These are phyloP conservation scores for Aphelocoma coerulescens DNA, from an alignment of 2,113 vertebrate species.

Conservation along the genomic window DNA sequence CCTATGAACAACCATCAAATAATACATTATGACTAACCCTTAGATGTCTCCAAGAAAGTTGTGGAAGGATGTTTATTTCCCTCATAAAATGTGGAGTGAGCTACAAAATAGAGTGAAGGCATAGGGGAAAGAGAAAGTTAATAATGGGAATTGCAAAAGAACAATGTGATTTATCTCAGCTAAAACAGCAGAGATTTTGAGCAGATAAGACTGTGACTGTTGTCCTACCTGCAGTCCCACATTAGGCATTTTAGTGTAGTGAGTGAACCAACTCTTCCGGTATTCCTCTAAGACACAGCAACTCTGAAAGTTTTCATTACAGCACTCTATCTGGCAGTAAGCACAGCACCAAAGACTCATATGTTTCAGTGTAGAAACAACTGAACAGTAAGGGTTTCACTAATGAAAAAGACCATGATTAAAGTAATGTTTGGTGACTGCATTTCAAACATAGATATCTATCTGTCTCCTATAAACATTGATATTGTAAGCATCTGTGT, in stretches of 20 bases:
- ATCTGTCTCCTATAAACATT: background rate
- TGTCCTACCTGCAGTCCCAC: background rate
- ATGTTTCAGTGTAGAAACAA: background rate
- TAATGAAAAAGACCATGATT: background rate
- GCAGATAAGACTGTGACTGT: background rate
- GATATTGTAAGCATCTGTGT: background rate
- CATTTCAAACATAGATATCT: background rate
- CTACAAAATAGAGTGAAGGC: background rate
- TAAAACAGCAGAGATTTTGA: background rate
- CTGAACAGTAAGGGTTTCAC: background rate
- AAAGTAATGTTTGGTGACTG: background rate
- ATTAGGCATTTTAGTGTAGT: background rate
- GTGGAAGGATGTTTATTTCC: background rate
- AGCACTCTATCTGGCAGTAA: background rate
- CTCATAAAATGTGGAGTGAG: background rate
- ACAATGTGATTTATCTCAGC: background rate
- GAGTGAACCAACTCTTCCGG: background rate
- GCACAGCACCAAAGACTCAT: background rate
- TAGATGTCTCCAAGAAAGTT: background rate
- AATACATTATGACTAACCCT: background rate
- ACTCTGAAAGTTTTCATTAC: background rate
- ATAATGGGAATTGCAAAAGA: background rate
- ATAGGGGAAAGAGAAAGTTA: background rate
- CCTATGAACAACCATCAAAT: background rate
- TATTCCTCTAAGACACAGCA: background rate